Conservation (phyloP, 2,888 invertebrate genomes). For the Timandra comae region DNA sequence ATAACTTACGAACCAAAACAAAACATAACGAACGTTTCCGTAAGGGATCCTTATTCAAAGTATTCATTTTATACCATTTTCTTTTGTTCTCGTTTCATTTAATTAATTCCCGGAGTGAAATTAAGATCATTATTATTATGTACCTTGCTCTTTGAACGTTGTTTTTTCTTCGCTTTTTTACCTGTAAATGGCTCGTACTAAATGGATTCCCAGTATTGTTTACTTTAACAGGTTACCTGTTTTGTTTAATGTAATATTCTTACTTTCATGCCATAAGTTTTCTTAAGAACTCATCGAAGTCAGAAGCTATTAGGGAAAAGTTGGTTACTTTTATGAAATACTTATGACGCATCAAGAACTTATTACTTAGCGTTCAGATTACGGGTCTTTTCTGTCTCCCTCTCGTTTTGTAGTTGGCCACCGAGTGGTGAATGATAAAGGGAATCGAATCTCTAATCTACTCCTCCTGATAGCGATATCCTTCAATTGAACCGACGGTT, state of each 20-base stretch:
- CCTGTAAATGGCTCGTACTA: no score
- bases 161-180: no score
- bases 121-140: constrained; percentile 20
- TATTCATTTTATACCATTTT: constrained; percentile 26
- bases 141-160: no score
- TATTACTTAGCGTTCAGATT: constrained; percentile 45
- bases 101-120: constrained; percentile 30
- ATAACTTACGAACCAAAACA: constrained; percentile 12
- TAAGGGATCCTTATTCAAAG: constrained; percentile 24
- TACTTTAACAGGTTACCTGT: no score
- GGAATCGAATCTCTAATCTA: constrained; percentile 1
- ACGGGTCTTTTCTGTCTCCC: constrained; percentile 19
- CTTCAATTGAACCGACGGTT: no score
- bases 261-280: no score
- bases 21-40: constrained; percentile 24
- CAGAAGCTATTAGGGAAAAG: no score
- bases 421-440: constrained; percentile 12
- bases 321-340: no score
- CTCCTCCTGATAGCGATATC: no score
- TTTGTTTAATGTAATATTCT: no score
- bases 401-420: constrained; percentile 40
- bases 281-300: background rate
- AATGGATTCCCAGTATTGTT: no score
- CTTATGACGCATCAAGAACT: constrained; percentile 35
- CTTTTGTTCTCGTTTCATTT: constrained; percentile 24